A percentile compares a stretch with the other conserved stretches of the same genome.
Conservation (phyloP, 2,888 invertebrate genomes). For the Drosophila testacea region DNA sequence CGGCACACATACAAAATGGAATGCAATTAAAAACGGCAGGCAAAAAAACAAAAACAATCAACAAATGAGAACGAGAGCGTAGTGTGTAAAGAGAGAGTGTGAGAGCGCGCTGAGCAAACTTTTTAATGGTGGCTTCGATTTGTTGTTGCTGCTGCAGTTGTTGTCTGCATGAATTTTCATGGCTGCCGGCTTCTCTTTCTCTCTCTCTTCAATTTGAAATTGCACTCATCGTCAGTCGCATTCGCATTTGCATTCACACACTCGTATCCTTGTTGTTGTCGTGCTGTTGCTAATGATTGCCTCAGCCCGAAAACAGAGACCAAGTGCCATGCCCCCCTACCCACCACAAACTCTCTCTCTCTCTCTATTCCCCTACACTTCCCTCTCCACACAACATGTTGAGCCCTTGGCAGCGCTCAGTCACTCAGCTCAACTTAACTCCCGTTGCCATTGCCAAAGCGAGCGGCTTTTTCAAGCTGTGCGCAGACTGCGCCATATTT, state of each 20-base stretch:
- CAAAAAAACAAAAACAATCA: slow-evolving; percentile 67
- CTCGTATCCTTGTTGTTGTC: slow-evolving; percentile 54
- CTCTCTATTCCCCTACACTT: background rate
- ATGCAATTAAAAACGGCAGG: slow-evolving; percentile 80
- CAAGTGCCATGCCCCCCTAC: slow-evolving; percentile 2
- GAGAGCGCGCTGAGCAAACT: slow-evolving; percentile 45
- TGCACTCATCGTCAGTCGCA: slow-evolving; percentile 62
- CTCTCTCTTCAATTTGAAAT: slow-evolving; percentile 23
- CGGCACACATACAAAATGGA: slow-evolving; percentile 67
- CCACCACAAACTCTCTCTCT: background rate
- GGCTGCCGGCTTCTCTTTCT: slow-evolving; percentile 57
- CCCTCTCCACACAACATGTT: background rate
- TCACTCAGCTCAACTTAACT: slow-evolving; percentile 19
- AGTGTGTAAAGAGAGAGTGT: background rate
- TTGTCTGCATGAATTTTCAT: slow-evolving; percentile 74
- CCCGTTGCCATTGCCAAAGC: slow-evolving; percentile 44
- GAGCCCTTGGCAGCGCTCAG: slow-evolving; percentile 11
- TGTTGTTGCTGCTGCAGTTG: slow-evolving; percentile 51
- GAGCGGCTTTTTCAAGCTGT: slow-evolving; percentile 63
- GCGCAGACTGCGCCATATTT: slow-evolving; percentile 79
- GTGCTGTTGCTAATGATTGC: slow-evolving; percentile 79
- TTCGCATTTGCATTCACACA: slow-evolving; percentile 40
- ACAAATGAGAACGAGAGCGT: slow-evolving; percentile 32
- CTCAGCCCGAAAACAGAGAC: slow-evolving; percentile 41
- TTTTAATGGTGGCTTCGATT: slow-evolving; percentile 81